phyloP scores from a whole-genome alignment of 2,888 invertebrate genomes.

The Hymenopus coronatus region DNA sequence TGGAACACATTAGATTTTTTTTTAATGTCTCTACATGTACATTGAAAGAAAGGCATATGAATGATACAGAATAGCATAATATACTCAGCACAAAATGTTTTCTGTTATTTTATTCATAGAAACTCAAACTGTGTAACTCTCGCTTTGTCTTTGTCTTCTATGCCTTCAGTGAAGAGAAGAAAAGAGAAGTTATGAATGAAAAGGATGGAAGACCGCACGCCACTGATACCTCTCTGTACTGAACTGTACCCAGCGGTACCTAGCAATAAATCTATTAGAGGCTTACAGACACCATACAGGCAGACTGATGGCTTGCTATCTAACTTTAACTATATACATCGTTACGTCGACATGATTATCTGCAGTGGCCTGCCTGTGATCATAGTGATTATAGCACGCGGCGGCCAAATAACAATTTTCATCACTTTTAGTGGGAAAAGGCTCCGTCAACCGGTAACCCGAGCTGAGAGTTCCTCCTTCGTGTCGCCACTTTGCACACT shows the following conservation, averaged over 20 bases:
- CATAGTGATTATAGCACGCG: not conserved
- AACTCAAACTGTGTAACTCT: no score
- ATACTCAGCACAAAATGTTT: no score
- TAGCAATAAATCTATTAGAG: not conserved
- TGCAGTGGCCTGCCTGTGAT: not conserved
- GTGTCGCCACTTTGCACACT: no score
- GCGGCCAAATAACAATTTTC: not conserved
- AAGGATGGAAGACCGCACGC: not conserved
- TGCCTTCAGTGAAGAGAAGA: no score
- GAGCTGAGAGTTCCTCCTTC: not conserved
- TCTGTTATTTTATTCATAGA: no score
- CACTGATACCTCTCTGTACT: not conserved
- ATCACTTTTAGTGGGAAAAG: not conserved
- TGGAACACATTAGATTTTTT: no score
- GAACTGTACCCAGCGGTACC: not conserved
- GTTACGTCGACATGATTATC: not conserved
- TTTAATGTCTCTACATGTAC: no score
- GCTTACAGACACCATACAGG: not conserved
- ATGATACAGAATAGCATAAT: no score
- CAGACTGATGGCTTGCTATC: not conserved
- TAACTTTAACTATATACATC: not conserved
- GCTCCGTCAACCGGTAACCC: not conserved
- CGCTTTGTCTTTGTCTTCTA: no score
- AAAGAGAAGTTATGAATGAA: no score
- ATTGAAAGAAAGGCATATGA: no score